Conservation (phyloP, 2,888 invertebrate genomes). For the Pristionchus fissidentatus region DNA sequence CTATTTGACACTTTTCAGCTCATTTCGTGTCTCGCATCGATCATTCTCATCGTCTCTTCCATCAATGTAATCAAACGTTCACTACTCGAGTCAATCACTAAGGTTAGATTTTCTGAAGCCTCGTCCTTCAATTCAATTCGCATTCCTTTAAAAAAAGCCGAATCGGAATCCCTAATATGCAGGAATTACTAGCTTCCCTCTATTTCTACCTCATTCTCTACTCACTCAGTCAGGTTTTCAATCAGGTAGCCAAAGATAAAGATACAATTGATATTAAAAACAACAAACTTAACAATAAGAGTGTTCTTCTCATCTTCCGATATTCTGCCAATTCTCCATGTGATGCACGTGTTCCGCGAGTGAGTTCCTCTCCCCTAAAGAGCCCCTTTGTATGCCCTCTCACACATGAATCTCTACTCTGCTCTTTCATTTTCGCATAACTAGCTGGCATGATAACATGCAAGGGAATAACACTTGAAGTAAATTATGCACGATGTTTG, state of each 20-base stretch:
- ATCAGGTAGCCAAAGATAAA: constrained; percentile 9
- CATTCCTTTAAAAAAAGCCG: no score
- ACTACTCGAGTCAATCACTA: neutral
- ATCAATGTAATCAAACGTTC: neutral
- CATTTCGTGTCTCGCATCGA: neutral
- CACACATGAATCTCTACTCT: no score
- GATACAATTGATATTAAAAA: no score
- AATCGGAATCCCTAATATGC: no score
- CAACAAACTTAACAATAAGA: no score
- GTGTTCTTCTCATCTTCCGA: neutral
- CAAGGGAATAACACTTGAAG: neutral
- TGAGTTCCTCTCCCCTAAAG: no score
- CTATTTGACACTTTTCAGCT: neutral
- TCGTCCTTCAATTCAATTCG: neutral
- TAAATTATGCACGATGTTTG: neutral
- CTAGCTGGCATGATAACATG: no score
- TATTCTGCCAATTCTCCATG: neutral
- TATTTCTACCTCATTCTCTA: constrained; percentile 1
- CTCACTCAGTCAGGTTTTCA: neutral
- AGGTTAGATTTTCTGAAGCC: neutral
- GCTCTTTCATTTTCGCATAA: neutral
- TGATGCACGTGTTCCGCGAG: neutral
- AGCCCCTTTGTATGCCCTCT: no score
- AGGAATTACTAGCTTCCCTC: neutral
- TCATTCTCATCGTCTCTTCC: neutral